Percentiles rank a stretch among this genome's conserved stretches.
These are phyloP conservation scores for Eristalis arbustorum DNA, from an alignment of 2,888 invertebrate species.

Conservation along the genomic window DNA sequence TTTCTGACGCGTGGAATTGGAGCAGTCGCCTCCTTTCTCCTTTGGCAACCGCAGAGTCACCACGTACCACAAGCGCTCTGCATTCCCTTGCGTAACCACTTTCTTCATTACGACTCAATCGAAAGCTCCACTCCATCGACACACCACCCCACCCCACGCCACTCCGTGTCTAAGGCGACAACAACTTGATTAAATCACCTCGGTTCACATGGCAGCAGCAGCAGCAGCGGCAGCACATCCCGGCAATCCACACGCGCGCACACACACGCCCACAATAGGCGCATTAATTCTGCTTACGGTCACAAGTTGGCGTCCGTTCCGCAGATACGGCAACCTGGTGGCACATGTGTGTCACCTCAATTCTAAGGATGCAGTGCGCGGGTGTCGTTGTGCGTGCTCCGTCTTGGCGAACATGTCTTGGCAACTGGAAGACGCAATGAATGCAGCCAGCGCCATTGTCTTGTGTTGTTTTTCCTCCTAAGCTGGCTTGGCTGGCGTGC, in stretches of 20 bases:
- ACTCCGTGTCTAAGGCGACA: neutral
- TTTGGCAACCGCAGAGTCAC: neutral
- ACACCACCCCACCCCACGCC: neutral
- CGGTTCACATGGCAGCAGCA: neutral
- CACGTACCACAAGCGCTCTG: neutral
- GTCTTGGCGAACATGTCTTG: neutral
- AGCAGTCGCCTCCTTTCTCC: neutral
- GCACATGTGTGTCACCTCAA: neutral
- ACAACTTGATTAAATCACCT: neutral
- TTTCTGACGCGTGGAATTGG: neutral
- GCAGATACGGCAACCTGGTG: neutral
- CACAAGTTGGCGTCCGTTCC: neutral
- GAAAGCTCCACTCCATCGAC: neutral
- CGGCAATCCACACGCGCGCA: neutral
- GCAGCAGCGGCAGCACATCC: neutral
- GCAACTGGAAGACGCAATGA: neutral
- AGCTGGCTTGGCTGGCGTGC: constrained; percentile 34
- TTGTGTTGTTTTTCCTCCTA: constrained; percentile 20
- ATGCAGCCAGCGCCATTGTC: neutral
- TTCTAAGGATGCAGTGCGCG: neutral
- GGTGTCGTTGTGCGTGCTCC: too few species aligned
- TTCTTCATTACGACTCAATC: neutral
- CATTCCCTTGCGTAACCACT: neutral
- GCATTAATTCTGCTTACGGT: neutral
- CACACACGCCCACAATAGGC: neutral